phyloP scores from a whole-genome alignment of 2,888 invertebrate species.

The Campopleginae sp. region DNA sequence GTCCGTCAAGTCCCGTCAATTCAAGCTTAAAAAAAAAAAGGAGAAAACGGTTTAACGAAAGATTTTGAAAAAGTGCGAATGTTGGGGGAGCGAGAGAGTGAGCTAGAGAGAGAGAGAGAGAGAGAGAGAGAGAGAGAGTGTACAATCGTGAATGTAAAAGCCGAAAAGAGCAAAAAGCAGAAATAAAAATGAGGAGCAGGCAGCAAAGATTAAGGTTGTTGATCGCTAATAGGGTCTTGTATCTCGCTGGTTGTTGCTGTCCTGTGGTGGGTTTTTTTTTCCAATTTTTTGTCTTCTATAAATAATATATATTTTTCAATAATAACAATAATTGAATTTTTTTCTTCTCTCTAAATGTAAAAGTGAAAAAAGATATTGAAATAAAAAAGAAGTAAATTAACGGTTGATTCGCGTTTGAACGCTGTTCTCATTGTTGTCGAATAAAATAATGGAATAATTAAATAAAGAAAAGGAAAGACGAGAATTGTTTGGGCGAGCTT shows the following conservation, averaged over 20 bases:
- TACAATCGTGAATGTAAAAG: constrained; percentile 45
- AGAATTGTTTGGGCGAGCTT: constrained; percentile 53
- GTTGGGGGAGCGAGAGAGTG: constrained; percentile 48
- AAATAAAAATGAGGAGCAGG: constrained; percentile 75
- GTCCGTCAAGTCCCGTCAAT: constrained; percentile 55
- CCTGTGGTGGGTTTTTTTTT: constrained; percentile 83
- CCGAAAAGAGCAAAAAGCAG: constrained; percentile 25
- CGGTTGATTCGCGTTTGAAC: constrained; percentile 27
- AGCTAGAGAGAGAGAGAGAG: constrained; percentile 14
- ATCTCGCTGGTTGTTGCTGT: constrained; percentile 84
- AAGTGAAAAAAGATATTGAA: constrained; percentile 7
- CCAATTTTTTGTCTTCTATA: constrained; percentile 6
- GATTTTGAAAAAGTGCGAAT: constrained; percentile 51
- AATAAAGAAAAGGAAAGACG: constrained; percentile 24
- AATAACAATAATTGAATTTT: constrained; percentile 51
- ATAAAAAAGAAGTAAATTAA: constrained; percentile 30
- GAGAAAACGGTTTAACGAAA: constrained; percentile 28
- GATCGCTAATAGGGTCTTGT: constrained; percentile 81
- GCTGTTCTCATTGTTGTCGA: constrained; percentile 35
- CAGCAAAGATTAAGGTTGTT: constrained; percentile 75
- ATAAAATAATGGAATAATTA: constrained; percentile 15
- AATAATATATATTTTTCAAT: constrained; percentile 15
- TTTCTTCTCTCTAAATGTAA: constrained; percentile 31
- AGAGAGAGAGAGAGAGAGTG: constrained; percentile 40
- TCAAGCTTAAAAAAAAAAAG: constrained; percentile 33